Evolutionary conservation across 2,113 vertebrate genomes (phyloP).

Genomic region (Odontophorus gujanensis): DNA sequence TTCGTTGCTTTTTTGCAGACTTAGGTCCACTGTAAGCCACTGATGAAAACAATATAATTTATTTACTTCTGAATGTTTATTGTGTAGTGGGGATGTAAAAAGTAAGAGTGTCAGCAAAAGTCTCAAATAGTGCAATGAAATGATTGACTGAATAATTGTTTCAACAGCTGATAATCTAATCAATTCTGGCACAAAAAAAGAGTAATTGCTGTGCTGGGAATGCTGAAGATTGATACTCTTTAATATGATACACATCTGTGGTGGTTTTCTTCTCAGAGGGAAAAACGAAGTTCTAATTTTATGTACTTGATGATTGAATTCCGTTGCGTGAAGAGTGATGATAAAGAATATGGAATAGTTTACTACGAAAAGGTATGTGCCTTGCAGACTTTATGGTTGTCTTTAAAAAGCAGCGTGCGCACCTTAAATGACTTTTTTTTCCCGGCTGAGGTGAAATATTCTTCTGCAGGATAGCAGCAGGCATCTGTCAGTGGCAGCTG

Average conservation of each 20-base stretch:
- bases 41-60: neutral
- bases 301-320: slow-evolving; percentile 99
- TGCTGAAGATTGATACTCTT: slow-evolving; percentile 1
- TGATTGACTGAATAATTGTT: slow-evolving; percentile 39
- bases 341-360: slow-evolving; percentile 95
- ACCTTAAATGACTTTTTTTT: slow-evolving; percentile 36
- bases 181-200: neutral
- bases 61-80: neutral
- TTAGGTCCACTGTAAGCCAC: neutral
- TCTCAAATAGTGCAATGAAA: neutral
- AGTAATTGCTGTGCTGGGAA: slow-evolving; percentile 5
- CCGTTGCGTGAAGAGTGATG: slow-evolving; percentile 92
- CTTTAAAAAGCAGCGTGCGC: slow-evolving; percentile 23
- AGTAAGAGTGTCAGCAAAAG: neutral
- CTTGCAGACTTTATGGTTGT: slow-evolving; percentile 23
- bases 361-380: slow-evolving; percentile 97
- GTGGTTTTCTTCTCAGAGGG: slow-evolving; percentile 82
- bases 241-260: neutral
- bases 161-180: neutral
- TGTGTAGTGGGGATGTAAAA: neutral
- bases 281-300: slow-evolving; percentile 98
- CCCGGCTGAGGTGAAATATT: slow-evolving; percentile 58
- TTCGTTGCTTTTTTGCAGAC: neutral
- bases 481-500: slow-evolving; percentile 68
- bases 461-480: slow-evolving; percentile 18